Evolutionary conservation across 2,797 vertebrate genomes (phyloP), one percentile per base, ranked within the genome.

Genomic region (Orestias chungarensis): DNA sequence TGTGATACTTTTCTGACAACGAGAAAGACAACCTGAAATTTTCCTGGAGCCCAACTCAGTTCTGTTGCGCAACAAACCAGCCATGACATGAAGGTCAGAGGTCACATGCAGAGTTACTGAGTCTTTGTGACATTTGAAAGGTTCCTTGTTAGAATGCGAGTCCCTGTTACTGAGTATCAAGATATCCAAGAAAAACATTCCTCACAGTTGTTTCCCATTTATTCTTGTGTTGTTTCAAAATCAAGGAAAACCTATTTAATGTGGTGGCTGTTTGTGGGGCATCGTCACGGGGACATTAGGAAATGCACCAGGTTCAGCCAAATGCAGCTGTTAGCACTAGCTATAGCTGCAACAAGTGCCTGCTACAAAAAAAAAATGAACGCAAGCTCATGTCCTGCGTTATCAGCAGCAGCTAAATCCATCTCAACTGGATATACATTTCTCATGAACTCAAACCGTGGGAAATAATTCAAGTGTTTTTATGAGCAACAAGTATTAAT

Each of bases 261-360:
- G 8, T 23, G 31, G 31, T 4, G 9, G 18, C 18, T 4, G 31
- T 20, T 35, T 35, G 55, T 11, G 55, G 55, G 1, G 3, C 29
- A 57, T 33, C 65, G 15, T 70, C 80, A 85, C 77, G 86, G 84
- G 85, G 64, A 80, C 82, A 86, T 81, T 83, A 87, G 83, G 71
- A 83, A 75, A 86, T 73, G 76, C 86, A 89, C 69, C 73, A 87
- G 82, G 74, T 83, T 81, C 80, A 82, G 79, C 73, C 81, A 81
- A 82, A 83, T 80, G 88, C 18, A 87, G 88, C 89, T 84, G 90
- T 90, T 86, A 82, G 88, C 84, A 76, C 84, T 81, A 79, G 83
- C 82, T 88, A 81, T 70, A 84, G 87, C 68, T 66, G 54, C 15
- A 85, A 78, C 87, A 87, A 83, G 80, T 89, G 88, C 78, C 80